Base-by-base conservation (phyloP, 2,797 vertebrate genomes). In the Eremophila alpestris region DNA sequence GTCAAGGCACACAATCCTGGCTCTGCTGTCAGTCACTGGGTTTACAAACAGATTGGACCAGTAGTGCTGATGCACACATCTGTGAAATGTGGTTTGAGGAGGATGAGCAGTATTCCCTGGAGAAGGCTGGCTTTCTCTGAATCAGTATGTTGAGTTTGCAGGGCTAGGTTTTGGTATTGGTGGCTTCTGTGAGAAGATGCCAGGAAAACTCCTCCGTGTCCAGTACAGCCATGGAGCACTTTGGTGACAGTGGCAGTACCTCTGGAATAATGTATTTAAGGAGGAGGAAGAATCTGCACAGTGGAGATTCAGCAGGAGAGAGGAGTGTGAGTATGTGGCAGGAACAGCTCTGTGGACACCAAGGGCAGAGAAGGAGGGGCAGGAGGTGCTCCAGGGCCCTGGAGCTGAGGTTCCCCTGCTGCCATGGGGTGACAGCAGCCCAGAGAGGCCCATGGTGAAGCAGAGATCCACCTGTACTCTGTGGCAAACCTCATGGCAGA, bases 41-140 rank as follows among this genome's bases (percentile, higher is more conserved):
- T 10, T 62, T 69, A 4, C n/a, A 9, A 15, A 14, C 1, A 3
- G 38, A 8, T 40, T 3, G 8, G 36, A 29, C 52, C 1, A 0
- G 36, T 43, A 16, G 27, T 73, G 55, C 36, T 1, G 7, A 15
- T 48, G 32, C 13, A 27, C 13, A 2, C 1, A 2, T 16, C 15
- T 84, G 26, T 67, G n/a, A 60, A 54, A 49, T 11, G n/a, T 51
- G 8, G 7, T 45, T 87, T 56, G 49, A 32, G 68, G 10, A 26
- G 14, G 29, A 27, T 1, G 1, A 38, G 40, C 34, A 38, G 9
- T 27, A 36, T 54, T 80, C 15, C 30, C n/a, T 43, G 62, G 48
- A 76, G 64, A 82, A 43, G 40, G 26, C 5, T 69, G 62, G 2
- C 26, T 84, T 85, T 62, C 24, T 83, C 23, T n/a, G 79, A 55